Evolutionary conservation across 1,140 invertebrate species (phyloP), one percentile per base, ranked within the genome.

Genomic region (Magallana gigas): DNA sequence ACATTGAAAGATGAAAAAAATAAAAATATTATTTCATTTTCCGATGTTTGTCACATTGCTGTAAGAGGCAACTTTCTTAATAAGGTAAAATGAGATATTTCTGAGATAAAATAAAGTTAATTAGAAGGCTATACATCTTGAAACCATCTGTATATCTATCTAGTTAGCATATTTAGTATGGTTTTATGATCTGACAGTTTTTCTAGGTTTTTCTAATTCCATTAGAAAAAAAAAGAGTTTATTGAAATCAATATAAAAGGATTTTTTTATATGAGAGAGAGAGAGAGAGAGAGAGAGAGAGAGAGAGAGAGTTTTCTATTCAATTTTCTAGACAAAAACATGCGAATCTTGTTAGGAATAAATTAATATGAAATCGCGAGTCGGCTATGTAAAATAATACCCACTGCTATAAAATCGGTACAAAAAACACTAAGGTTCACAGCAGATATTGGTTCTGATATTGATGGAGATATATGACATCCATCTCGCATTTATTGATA

Each of bases 401-500:
- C 16, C 36, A 64, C 1, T 7, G 18, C 60, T 64, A 64, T n/a
- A n/a, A n/a, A 48, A 48, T n/a, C 8, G 8, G 60, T 16, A 64
- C 60, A 64, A 64, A 18, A 64, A 18, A 18, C 16, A 16, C 18
- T 64, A 1, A 7, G 18, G 60, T 16, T 18, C 18, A 64, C 14
- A 16, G 60, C 14, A 64, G 60, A 64, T n/a, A 64, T 64, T 64
- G 60, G 60, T 64, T 64, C 16, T 18, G 18, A 16, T 18, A 64
- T n/a, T 64, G 60, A 18, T n/a, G 60, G 60, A 64, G 60, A 64
- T 64, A n/a, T 64, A 64, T 64, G 14, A 64, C 60, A 64, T 64
- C 60, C 60, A 64, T 64, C 60, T 64, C 14, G 16, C 60, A 64
- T 64, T 64, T 64, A 64, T 64, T 64, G 60, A 64, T 64, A 64